A percentile compares a stretch with the other conserved stretches of the same genome.
Evolutionary conservation across 2,797 vertebrate genomes (phyloP).

Genomic region (Schizopygopsis pylzovi): DNA sequence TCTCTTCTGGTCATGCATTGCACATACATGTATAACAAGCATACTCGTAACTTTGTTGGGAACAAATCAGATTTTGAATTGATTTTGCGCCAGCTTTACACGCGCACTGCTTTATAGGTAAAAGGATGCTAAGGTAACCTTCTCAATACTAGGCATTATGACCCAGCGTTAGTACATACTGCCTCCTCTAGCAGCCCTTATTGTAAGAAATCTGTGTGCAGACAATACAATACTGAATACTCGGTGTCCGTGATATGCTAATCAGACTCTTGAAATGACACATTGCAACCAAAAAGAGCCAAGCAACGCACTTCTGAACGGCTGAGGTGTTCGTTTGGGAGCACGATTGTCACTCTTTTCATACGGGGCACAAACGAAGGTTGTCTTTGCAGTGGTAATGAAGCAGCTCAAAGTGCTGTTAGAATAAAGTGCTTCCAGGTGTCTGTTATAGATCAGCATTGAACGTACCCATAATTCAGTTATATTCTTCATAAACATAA

Average conservation of each 20-base stretch:
- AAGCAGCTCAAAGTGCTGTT: conserved; percentile 73
- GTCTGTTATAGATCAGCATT: conserved; percentile 33
- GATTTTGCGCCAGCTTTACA: not conserved
- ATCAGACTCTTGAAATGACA: not conserved
- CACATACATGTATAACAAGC: conserved; percentile 46
- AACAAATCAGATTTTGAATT: conserved; percentile 57
- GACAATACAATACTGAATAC: conserved; percentile 15
- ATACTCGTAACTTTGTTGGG: conserved; percentile 38
- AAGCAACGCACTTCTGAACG: conserved; percentile 14
- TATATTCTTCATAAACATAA: conserved; percentile 3
- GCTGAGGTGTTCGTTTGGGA: conserved; percentile 41
- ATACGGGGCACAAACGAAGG: conserved; percentile 51
- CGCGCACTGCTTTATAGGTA: not conserved
- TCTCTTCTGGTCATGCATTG: conserved; percentile 46
- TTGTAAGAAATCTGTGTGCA: conserved; percentile 23
- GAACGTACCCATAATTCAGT: conserved; percentile 20
- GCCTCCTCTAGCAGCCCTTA: conserved; percentile 37
- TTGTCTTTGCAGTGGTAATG: conserved; percentile 56
- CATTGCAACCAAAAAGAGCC: not conserved
- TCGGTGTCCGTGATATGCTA: not conserved
- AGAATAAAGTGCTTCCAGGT: conserved; percentile 77
- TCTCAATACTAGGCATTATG: not conserved
- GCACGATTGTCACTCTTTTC: conserved; percentile 74
- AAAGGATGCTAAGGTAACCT: not conserved
- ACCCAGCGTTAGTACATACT: not conserved